Base-by-base conservation (phyloP, 2,888 invertebrate species). In the Apamea anceps region DNA sequence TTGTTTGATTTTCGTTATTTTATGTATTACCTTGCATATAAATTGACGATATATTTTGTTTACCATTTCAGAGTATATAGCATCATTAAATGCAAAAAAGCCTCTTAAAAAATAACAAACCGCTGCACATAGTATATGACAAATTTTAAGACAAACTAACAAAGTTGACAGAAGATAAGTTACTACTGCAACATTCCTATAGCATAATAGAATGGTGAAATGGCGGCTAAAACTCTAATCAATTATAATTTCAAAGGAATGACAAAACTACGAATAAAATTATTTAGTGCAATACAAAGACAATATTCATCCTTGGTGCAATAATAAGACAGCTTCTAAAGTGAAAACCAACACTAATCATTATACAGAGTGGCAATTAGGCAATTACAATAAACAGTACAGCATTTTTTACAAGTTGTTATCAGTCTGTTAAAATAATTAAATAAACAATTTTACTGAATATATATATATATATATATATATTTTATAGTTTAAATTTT, bases 51-150 rank as follows among this genome's bases (percentile, higher is more conserved):
- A 85, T 86, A 93, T 95, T 95, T 93, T 95, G 92, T 96, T 96
- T 96, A 92, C 94, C 92, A 86, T 96, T 97, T 97, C 96, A 97
- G 97, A 97, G 88, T 96, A 95, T 95, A 94, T 96, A 94, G 93
- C 95, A 90, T 96, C 96, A 92, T 93, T 97, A 95, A 84, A 84
- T 84, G 84, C 86, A 82, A 96, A 95, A 93, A 95, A 94, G 91
- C 94, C 94, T 89, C 77, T 77, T 68, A 96, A 96, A 95, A 95
- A 95, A 95, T 96, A 96, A 96, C 93, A 92, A 87, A 81, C 88
- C 87, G 90, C 90, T 88, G 90, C 91, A 91, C 92, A 87, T 86
- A 83, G 82, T 80, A 77, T 83, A 88, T 76, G 82, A 78, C 67
- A 81, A 79, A 80, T 78, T 77, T 85, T 85, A 88, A 81, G 87